These are phyloP conservation scores for Eidolon helvum DNA, from an alignment of 2,113 vertebrate genomes.

Conservation along the genomic window DNA sequence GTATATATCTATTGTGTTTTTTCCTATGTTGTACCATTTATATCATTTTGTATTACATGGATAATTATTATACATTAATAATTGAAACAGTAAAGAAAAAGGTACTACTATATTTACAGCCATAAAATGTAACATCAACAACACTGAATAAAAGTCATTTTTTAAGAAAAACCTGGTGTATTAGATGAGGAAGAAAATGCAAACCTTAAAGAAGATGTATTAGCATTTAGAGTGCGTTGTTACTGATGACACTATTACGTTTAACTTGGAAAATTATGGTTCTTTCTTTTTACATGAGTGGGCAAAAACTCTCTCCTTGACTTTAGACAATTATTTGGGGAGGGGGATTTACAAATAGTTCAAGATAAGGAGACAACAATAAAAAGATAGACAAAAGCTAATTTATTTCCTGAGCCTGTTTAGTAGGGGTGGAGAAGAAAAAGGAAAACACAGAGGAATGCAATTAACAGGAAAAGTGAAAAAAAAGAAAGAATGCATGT, in stretches of 20 bases:
- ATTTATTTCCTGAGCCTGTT: neutral
- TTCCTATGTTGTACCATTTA: neutral
- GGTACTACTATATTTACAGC: neutral
- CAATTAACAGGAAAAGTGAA: neutral
- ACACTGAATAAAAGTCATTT: neutral
- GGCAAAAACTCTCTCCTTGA: neutral
- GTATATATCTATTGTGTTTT: neutral
- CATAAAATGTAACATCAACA: neutral
- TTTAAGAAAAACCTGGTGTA: neutral
- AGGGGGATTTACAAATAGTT: neutral
- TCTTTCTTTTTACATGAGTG: neutral
- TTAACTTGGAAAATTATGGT: neutral
- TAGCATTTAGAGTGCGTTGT: neutral
- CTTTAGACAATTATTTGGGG: neutral
- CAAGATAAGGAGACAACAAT: neutral
- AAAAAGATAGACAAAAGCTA: neutral
- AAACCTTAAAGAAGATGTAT: neutral
- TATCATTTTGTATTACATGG: neutral
- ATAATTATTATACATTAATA: neutral
- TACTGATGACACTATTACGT: neutral
- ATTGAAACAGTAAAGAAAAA: neutral
- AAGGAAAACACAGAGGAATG: neutral
- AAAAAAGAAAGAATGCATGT: neutral
- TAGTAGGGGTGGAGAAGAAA: neutral
- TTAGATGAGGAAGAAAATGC: neutral